Evolutionary conservation across 2,113 vertebrate genomes (phyloP), one percentile per base, ranked within the genome.

Genomic region (Baryphthengus martii): DNA sequence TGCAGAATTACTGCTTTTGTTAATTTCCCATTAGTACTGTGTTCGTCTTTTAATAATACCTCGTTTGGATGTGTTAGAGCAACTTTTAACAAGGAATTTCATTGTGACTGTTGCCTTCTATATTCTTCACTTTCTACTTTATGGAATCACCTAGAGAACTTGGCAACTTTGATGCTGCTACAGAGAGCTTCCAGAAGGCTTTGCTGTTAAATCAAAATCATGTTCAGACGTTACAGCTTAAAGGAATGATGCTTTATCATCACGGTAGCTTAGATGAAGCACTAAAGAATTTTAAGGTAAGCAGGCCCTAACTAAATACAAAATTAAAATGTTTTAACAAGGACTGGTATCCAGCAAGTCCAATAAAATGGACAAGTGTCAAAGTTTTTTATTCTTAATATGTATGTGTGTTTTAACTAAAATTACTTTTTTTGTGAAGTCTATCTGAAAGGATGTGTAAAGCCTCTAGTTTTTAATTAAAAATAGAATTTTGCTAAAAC

Each of bases 191-290:
- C 89, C 99, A 99, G 97, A 99, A 99, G 96, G 99, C 99, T 35
- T 98, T 99, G 40, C 97, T 99, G 96, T 94, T 99, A 89, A 99
- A 99, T 97, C 99, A 99, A 94, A 99, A 99, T 95, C 99, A 99
- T 14, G 99, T 99, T 61, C 99, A 99, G 98, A 99, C 99, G 0
- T 98, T 99, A 18, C 99, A 99, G 97, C 98, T 99, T 19, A 98
- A 99, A 35, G 99, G 99, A 44, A 99, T 99, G 98, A 99, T 99
- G 99, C 98, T 99, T 25, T 99, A 99, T 93, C 99, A 99, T 95
- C 99, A 99, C 11, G 99, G 99, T 90, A 99, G 98, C 50, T 97
- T 99, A 86, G 98, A 98, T 88, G 99, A 99, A 91, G 99, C 99
- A 39, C 98, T 99, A 3, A 98, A 98, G 90, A 99, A 99, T 98